Base-by-base conservation (phyloP, 2,888 invertebrate genomes). In the Phoronis australis region DNA sequence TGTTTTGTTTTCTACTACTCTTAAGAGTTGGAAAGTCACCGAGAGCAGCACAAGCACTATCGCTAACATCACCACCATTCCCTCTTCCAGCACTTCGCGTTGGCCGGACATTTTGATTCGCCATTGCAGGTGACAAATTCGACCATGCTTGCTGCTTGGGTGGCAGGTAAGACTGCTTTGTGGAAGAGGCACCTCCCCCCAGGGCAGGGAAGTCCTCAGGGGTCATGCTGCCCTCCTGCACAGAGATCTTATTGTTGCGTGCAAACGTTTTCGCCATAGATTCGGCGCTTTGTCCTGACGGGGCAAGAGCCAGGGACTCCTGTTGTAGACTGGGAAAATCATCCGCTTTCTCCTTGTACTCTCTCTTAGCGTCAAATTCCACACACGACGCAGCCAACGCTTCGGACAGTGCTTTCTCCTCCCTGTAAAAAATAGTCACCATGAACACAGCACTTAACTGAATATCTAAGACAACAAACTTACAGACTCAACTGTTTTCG, bases 261-360 rank as follows among this genome's bases (percentile, higher is more conserved):
- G 75, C 76, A 27, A 77, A 47, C 40, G 66, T 66, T 40, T 70
- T 65, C 12, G 76, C 76, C 55, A 73, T 56, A 4, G 69, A 65
- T 35, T 55, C 47, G 37, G 37, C n/a, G n/a, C n/a, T n/a, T n/a
- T n/a, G 39, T 24, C n/a, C 45, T 21, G 43, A 27, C 6, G 46
- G 41, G 24, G 43, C 37, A 15, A 49, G n/a, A 27, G 47, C 46
- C 15, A 51, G 43, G 21, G 47, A 40, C 23, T 47, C 48, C n/a
- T n/a, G n/a, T n/a, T n/a, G n/a, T n/a, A n/a, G n/a, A n/a, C n/a
- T n/a, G n/a, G n/a, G n/a, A n/a, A n/a, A n/a, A n/a, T n/a, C n/a
- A n/a, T n/a, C n/a, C n/a, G n/a, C n/a, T n/a, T n/a, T n/a, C n/a
- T n/a, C n/a, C n/a, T n/a, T n/a, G n/a, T n/a, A n/a, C n/a, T n/a